Conservation (phyloP, 2,113 vertebrate genomes). For the Urocitellus parryii region DNA sequence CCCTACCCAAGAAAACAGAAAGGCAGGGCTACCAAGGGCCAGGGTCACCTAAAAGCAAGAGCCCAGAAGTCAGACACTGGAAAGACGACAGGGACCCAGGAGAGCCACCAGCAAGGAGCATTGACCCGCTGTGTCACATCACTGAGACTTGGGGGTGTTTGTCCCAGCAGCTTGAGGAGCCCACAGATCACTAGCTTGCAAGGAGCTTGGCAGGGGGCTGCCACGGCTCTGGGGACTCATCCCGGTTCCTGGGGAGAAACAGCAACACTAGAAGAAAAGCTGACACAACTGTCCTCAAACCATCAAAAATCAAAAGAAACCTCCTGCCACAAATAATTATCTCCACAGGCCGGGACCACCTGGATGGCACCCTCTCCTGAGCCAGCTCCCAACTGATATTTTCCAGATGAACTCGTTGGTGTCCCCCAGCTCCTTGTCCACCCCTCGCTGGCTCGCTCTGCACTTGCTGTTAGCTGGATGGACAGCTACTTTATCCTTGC, state of each 20-base stretch:
- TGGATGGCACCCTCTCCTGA: constrained; percentile 26
- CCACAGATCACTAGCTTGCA: not conserved
- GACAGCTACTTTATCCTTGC: constrained; percentile 44
- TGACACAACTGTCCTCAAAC: not conserved
- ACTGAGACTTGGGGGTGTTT: not conserved
- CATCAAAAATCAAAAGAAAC: constrained; percentile 25
- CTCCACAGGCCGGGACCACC: not conserved
- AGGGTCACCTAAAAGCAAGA: not conserved
- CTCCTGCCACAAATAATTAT: constrained; percentile 19
- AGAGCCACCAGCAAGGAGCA: not conserved
- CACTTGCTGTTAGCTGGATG: constrained; percentile 29
- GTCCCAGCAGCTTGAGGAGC: not conserved
- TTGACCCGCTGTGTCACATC: accelerated
- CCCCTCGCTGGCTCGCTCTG: not conserved
- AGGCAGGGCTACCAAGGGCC: not conserved
- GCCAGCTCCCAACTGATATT: not conserved
- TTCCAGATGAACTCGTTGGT: not conserved
- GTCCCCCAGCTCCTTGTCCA: not conserved
- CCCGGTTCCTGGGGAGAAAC: not conserved
- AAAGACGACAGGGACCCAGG: no score
- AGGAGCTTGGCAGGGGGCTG: not conserved
- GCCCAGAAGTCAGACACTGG: not conserved
- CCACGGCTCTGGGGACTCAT: not conserved
- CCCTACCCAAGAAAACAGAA: not conserved
- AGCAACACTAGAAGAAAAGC: not conserved